These are phyloP conservation scores for Drosophila testacea DNA, from an alignment of 2,888 invertebrate genomes.

Conservation along the genomic window DNA sequence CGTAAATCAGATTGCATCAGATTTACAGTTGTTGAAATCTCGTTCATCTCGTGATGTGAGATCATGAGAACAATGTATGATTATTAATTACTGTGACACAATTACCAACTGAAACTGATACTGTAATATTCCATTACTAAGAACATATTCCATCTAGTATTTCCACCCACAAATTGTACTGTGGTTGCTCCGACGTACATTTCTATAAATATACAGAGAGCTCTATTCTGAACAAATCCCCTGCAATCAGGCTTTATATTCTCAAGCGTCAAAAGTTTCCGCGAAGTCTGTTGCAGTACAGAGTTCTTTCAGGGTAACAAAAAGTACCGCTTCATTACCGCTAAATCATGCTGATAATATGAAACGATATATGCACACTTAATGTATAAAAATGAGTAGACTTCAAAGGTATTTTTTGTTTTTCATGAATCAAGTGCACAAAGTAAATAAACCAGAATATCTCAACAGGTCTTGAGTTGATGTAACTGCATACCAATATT, in stretches of 20 bases:
- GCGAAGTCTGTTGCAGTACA: slow-evolving; percentile 50
- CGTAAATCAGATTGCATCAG: slow-evolving; percentile 9
- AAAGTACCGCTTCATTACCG: slow-evolving; percentile 36
- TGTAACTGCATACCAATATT: slow-evolving; percentile 14
- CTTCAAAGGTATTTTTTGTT: slow-evolving; percentile 20
- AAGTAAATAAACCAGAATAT: slow-evolving; percentile 33
- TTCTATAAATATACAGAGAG: not conserved
- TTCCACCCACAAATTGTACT: slow-evolving; percentile 6
- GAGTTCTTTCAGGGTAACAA: not conserved
- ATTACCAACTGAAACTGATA: slow-evolving; percentile 13
- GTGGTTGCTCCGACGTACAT: not conserved
- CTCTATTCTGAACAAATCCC: slow-evolving; percentile 62
- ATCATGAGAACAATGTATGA: slow-evolving; percentile 14
- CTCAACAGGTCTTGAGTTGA: slow-evolving; percentile 3
- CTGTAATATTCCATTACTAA: slow-evolving; percentile 47
- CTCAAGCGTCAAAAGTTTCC: slow-evolving; percentile 65
- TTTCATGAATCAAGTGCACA: slow-evolving; percentile 59
- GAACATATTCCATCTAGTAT: not conserved
- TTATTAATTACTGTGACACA: slow-evolving; percentile 24
- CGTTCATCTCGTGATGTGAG: slow-evolving; percentile 16
- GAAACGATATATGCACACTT: slow-evolving; percentile 20
- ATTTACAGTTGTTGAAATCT: slow-evolving; percentile 5
- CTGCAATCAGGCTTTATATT: slow-evolving; percentile 38
- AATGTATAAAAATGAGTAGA: slow-evolving; percentile 7
- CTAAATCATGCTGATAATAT: slow-evolving; percentile 68